These are phyloP conservation scores for Trinorchestia longiramus DNA, from an alignment of 1,140 invertebrate genomes.

Conservation along the genomic window DNA sequence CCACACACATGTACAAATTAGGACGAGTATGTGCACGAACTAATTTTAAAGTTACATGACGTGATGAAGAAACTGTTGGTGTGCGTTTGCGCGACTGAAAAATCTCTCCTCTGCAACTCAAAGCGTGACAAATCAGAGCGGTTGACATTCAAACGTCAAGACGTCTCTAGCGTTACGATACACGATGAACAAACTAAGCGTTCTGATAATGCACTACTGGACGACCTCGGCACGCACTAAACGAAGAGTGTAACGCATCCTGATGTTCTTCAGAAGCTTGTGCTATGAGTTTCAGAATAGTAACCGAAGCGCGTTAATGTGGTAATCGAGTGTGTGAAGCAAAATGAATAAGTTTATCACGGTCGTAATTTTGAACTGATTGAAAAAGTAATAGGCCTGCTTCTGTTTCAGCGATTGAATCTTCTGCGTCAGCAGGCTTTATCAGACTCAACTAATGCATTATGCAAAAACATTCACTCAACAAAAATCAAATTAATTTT, in stretches of 20 bases:
- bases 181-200: background rate
- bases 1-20: no score
- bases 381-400: no score
- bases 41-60: no score
- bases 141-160: background rate
- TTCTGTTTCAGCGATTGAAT: no score
- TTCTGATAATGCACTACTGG: background rate
- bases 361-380: no score
- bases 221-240: background rate
- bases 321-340: background rate
- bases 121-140: background rate
- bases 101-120: background rate
- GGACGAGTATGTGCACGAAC: no score
- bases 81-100: background rate
- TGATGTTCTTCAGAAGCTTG: background rate
- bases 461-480: no score
- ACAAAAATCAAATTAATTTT: no score
- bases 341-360: background rate
- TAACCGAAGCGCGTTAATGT: background rate
- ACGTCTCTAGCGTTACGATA: background rate
- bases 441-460: no score
- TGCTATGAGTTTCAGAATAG: background rate
- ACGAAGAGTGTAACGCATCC: background rate
- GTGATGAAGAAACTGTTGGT: no score
- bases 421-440: no score